phyloP scores from a whole-genome alignment of 2,113 vertebrate species.

The Coracopsis vasa region DNA sequence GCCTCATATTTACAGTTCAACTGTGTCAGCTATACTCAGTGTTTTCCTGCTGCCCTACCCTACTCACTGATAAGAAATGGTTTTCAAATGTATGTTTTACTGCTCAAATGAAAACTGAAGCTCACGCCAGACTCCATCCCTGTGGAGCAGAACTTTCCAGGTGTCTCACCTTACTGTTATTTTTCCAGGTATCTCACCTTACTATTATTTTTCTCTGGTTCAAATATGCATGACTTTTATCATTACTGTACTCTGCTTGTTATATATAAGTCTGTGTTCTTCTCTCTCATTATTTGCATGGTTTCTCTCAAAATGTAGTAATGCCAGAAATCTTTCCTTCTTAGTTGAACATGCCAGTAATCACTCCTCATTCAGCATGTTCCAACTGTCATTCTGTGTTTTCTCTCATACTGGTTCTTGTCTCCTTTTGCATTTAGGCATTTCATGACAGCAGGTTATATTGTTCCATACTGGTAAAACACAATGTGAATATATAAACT shows the following conservation, averaged over 20 bases:
- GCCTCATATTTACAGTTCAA: conserved; percentile 1
- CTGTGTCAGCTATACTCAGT: background rate
- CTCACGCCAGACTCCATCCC: background rate
- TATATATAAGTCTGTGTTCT: background rate
- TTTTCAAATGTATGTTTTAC: background rate
- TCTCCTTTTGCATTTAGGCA: background rate
- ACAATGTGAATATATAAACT: conserved; percentile 19
- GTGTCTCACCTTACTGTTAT: background rate
- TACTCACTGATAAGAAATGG: background rate
- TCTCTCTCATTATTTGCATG: background rate
- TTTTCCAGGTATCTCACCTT: background rate
- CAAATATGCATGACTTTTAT: background rate
- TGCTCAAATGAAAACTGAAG: background rate
- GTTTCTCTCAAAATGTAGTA: background rate
- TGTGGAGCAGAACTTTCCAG: background rate
- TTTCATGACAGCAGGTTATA: conserved; percentile 29
- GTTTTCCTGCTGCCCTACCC: background rate
- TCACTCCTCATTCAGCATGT: conserved; percentile 41
- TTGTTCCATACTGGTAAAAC: conserved; percentile 51
- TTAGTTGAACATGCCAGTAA: background rate
- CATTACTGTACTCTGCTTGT: background rate
- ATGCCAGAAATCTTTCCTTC: conserved; percentile 24
- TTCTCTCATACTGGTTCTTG: conserved; percentile 7
- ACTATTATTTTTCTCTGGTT: background rate
- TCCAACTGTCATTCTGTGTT: conserved; percentile 39